Base-by-base conservation (phyloP, 1,140 invertebrate genomes). In the Semibalanus balanoides region DNA sequence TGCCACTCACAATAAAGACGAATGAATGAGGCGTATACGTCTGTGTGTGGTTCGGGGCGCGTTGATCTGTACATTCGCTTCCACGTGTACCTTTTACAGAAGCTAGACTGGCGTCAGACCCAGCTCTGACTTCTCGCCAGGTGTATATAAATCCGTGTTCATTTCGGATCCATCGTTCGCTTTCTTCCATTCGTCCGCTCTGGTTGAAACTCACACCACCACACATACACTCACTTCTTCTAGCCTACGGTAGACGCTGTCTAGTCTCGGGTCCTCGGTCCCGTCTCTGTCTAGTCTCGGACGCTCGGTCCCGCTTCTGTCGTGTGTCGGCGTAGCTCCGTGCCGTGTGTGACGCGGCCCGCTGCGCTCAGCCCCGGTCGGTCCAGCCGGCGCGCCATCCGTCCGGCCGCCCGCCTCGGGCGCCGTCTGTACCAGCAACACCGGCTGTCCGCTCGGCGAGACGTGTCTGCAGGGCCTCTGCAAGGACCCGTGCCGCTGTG, bases 361-460 rank as follows among this genome's bases (percentile, higher is more conserved):
- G 51, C 51, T 25, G 51, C 22, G 11, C 22, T 1, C 51, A 64
- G 51, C 22, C 7, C 51, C 51, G 51, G 11, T 1, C 14, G 14
- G 11, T 14, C 51, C 51, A 17, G 35, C 35, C 35, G 35, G 35
- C 35, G 35, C 35, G 51, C 14, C 51, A 7, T 14, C 51, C 51
- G 51, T 64, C 51, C 51, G 51, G 22, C 51, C 51, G 51, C 9
- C 51, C 14, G 51, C 51, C 51, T 64, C 90, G 9, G 87, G 85
- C 83, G 90, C 92, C 31, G 93, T 93, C 7, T 96, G 94, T 83
- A 87, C 88, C 74, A 87, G 87, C 3, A 90, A 93, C 80, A 86
- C 85, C 30, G 93, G 96, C 79, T 96, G 93, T 82, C 86, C 89
- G 19, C 87, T 87, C 27, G 89, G 92, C 75, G 88, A 92, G 81